A percentile compares a stretch with the other conserved stretches of the same genome.
Evolutionary conservation across 2,113 vertebrate species (phyloP).

Genomic region (Cochlearius cochlearius): DNA sequence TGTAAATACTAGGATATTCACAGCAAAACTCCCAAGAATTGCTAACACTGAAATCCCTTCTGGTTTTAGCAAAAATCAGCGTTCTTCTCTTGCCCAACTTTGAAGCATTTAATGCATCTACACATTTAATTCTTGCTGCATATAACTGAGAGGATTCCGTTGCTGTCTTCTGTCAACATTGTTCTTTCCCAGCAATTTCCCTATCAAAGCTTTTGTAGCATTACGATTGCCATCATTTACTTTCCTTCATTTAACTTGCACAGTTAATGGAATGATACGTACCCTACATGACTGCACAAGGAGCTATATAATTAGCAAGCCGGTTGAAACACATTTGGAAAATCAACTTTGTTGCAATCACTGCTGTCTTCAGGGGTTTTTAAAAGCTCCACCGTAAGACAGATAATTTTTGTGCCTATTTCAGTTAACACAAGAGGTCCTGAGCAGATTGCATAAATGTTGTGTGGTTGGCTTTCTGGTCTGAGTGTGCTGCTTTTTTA

Average conservation of each 20-base stretch:
- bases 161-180: background rate
- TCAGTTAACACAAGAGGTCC: background rate
- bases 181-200: slow-evolving; percentile 16
- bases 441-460: background rate
- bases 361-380: background rate
- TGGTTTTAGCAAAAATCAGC: background rate
- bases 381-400: background rate
- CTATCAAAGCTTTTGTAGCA: background rate
- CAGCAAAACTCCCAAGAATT: background rate
- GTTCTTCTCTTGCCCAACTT: background rate
- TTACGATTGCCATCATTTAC: background rate
- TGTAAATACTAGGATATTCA: background rate
- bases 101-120: background rate
- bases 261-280: background rate
- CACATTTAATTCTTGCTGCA: background rate
- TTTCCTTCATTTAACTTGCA: slow-evolving; percentile 27
- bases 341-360: background rate
- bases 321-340: slow-evolving; percentile 7
- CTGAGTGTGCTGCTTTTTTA: background rate
- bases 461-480: background rate
- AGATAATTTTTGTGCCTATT: background rate
- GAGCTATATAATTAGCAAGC: background rate
- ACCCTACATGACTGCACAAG: background rate
- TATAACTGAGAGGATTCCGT: background rate
- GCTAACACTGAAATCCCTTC: background rate